phyloP scores from a whole-genome alignment of 2,888 invertebrate genomes.

The Nasonia oneida region DNA sequence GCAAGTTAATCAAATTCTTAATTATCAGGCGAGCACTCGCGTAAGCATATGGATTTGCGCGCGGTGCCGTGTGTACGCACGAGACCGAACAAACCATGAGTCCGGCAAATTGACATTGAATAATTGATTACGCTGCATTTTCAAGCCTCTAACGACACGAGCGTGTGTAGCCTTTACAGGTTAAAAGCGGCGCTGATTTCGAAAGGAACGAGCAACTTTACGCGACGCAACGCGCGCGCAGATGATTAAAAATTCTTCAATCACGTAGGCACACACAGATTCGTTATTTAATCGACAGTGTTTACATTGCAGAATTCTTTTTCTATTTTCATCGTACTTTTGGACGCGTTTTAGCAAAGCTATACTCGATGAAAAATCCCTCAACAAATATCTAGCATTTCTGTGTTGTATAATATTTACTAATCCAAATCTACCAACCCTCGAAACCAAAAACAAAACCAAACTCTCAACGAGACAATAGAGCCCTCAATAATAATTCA shows the following conservation, averaged over 20 bases:
- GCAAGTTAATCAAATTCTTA: conserved; percentile 53
- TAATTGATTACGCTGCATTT: conserved; percentile 58
- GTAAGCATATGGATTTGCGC: conserved; percentile 48
- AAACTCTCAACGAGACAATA: not conserved
- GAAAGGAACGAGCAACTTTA: not conserved
- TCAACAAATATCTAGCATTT: too few species aligned
- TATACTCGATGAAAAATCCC: not conserved
- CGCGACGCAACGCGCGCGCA: too few species aligned
- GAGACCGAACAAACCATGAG: conserved; percentile 46
- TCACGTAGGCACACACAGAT: not conserved
- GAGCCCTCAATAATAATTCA: not conserved
- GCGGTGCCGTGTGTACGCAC: not conserved
- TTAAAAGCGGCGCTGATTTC: conserved; percentile 34
- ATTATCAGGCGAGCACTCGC: conserved; percentile 45
- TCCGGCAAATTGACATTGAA: conserved; percentile 58
- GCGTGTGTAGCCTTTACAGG: conserved; percentile 21
- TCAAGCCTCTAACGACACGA: conserved; percentile 39
- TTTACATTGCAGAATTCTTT: not conserved
- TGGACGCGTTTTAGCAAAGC: too few species aligned
- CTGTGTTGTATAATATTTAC: not conserved
- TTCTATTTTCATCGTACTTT: not conserved
- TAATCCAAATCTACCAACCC: not conserved
- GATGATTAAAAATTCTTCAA: not conserved
- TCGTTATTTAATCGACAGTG: not conserved
- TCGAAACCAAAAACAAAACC: not conserved